Evolutionary conservation across 2,888 invertebrate genomes (phyloP).

Genomic region (Crioceris asparagi): DNA sequence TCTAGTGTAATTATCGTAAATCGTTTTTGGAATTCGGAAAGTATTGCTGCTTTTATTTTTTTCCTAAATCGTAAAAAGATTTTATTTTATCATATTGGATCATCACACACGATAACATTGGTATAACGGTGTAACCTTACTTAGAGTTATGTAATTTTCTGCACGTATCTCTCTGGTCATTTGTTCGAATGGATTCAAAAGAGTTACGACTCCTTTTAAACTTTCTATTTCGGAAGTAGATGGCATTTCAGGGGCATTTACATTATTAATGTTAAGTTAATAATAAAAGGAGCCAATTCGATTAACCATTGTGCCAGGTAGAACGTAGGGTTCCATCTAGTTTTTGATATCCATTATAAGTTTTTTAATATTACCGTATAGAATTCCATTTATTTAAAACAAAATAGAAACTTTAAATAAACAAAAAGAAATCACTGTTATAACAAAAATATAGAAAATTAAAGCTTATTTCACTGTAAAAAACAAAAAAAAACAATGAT

Average conservation of each 20-base stretch:
- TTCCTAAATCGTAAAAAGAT: too few species aligned
- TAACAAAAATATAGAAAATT: too few species aligned
- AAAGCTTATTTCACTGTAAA: too few species aligned
- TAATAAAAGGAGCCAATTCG: background rate
- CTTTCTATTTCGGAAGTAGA: background rate
- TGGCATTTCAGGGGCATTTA: background rate
- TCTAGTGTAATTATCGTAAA: too few species aligned
- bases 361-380: background rate
- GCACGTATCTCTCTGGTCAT: background rate
- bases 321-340: background rate
- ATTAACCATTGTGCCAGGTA: background rate
- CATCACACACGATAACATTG: too few species aligned
- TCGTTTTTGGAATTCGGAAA: too few species aligned
- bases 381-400: too few species aligned
- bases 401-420: too few species aligned
- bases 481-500: too few species aligned
- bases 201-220: background rate
- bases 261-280: background rate
- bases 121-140: background rate
- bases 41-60: too few species aligned
- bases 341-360: background rate
- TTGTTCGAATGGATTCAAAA: background rate
- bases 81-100: too few species aligned
- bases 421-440: too few species aligned
- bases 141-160: background rate